Evolutionary conservation across 2,888 invertebrate genomes (phyloP).

Genomic region (Uloborus plumipes): DNA sequence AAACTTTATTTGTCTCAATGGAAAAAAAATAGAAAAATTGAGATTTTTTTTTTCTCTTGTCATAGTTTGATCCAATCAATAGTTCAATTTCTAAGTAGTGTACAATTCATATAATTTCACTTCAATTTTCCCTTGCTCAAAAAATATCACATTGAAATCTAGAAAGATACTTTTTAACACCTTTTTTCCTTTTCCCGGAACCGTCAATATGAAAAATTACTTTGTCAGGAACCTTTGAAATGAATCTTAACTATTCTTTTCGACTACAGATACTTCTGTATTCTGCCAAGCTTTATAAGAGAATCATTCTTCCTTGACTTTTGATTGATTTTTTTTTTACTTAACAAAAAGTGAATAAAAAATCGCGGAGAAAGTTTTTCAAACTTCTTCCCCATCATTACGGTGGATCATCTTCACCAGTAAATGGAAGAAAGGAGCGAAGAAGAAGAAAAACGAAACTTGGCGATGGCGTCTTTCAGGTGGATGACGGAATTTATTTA

Average conservation of each 20-base stretch:
- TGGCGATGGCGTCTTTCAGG: slow-evolving; percentile 5
- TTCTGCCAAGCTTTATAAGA: background rate
- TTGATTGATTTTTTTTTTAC: too few relatives aligned
- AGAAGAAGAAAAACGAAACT: background rate
- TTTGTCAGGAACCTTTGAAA: too few relatives aligned
- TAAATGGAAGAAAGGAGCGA: background rate
- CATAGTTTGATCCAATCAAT: too few relatives aligned
- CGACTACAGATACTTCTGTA: background rate
- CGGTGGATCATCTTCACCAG: slow-evolving; percentile 3
- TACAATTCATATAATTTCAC: background rate
- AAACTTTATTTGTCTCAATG: too few relatives aligned
- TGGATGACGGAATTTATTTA: slow-evolving; percentile 59
- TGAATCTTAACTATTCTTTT: background rate
- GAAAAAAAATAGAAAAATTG: too few relatives aligned
- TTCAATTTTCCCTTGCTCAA: background rate
- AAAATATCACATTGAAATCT: background rate
- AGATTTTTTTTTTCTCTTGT: too few relatives aligned
- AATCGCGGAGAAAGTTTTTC: slow-evolving; percentile 1
- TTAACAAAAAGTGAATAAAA: background rate
- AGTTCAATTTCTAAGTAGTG: too few relatives aligned
- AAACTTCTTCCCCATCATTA: background rate
- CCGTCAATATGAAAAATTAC: too few relatives aligned
- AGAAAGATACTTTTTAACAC: background rate
- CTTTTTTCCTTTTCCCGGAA: too few relatives aligned
- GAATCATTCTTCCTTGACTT: background rate